A percentile compares a stretch with the other conserved stretches of the same genome.
Evolutionary conservation across 2,797 vertebrate genomes (phyloP).

Genomic region (Artibeus jamaicensis): DNA sequence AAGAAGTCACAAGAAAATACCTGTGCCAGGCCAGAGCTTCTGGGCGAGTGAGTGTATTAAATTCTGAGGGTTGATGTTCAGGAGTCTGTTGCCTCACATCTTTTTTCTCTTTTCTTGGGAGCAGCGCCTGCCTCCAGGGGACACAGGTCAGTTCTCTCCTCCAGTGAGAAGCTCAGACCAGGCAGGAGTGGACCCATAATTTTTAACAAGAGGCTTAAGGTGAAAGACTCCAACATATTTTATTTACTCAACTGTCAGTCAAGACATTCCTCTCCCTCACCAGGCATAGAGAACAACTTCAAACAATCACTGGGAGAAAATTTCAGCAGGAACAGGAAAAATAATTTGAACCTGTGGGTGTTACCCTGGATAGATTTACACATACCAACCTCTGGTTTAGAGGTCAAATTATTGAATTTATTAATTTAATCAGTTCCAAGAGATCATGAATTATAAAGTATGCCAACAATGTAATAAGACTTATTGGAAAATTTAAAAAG

Average conservation of each 20-base stretch:
- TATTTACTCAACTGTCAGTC: not conserved
- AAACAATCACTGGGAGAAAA: not conserved
- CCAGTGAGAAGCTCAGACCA: not conserved
- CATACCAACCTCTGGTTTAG: not conserved
- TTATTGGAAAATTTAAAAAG: conserved; percentile 12
- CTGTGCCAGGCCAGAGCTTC: not conserved
- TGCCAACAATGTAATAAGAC: conserved; percentile 18
- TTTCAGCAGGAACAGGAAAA: not conserved
- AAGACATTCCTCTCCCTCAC: not conserved
- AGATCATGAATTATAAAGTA: conserved; percentile 49
- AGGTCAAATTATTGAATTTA: conserved; percentile 32
- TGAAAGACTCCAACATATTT: not conserved
- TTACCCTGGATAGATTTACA: not conserved
- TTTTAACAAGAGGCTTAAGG: not conserved
- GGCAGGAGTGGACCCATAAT: not conserved
- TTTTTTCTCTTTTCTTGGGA: not conserved
- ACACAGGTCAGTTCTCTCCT: not conserved
- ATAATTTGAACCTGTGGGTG: not conserved
- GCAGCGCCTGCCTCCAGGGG: not conserved
- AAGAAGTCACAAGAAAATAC: not conserved
- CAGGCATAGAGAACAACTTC: not conserved
- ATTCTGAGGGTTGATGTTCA: not conserved
- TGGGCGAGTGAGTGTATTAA: not conserved
- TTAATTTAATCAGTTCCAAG: conserved; percentile 44
- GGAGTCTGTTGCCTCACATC: not conserved